Conservation (phyloP, 2,888 invertebrate species). For the Prionchulus punctatus region DNA sequence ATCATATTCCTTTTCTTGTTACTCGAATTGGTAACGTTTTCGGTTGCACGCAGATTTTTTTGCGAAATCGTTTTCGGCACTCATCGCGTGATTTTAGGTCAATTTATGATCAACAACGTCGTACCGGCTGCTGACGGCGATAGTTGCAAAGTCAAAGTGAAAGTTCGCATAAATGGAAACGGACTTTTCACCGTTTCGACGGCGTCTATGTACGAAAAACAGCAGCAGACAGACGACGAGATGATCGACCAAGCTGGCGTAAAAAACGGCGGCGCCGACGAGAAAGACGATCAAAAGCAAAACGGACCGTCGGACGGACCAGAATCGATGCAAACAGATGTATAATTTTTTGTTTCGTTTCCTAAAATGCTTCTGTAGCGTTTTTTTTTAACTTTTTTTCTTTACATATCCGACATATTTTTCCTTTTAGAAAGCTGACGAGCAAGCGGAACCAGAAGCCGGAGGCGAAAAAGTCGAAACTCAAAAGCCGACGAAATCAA, state of each 20-base stretch:
- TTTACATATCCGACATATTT: no score
- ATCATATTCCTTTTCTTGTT: constrained; percentile 53
- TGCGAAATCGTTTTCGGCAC: neutral
- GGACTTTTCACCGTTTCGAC: constrained; percentile 74
- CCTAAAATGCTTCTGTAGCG: no score
- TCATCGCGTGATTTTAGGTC: constrained; percentile 23
- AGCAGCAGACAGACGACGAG: constrained; percentile 42
- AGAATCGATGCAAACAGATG: no score
- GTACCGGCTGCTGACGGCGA: constrained; percentile 72
- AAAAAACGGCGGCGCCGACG: neutral
- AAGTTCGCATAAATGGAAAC: constrained; percentile 79
- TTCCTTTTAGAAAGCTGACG: constrained; percentile 9
- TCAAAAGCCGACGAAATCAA: constrained; percentile 35
- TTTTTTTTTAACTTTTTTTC: no score
- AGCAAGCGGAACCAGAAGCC: constrained; percentile 13
- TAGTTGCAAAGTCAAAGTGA: constrained; percentile 85
- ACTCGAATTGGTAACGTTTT: constrained; percentile 21
- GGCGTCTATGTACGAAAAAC: constrained; percentile 49
- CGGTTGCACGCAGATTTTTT: neutral
- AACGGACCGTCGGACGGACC: no score
- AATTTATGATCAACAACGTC: constrained; percentile 41
- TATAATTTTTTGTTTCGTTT: no score
- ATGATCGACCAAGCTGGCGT: neutral
- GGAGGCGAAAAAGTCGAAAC: constrained; percentile 11
- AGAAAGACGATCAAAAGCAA: neutral